Conservation (phyloP, 1,140 invertebrate genomes). For the Eumeta japonica region DNA sequence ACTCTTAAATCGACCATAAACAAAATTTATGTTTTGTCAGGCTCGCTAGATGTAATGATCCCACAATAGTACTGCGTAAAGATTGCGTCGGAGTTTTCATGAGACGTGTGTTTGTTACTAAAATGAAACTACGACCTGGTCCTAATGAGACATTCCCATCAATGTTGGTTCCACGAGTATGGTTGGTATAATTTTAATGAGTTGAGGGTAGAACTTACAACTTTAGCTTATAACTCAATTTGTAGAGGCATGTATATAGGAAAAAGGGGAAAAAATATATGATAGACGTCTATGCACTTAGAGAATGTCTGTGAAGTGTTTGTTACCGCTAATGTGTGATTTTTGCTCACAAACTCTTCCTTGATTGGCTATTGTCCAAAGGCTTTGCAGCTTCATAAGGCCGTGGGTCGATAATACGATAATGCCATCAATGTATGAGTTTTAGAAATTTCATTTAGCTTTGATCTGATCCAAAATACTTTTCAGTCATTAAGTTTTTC, state of each 20-base stretch:
- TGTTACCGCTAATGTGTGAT: neutral
- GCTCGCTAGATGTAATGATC: conserved; percentile 96
- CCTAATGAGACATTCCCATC: conserved; percentile 86
- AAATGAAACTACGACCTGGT: conserved; percentile 89
- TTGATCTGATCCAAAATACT: no score
- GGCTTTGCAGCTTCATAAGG: no score
- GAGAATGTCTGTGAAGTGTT: no score
- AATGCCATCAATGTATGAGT: no score
- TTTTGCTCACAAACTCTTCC: neutral
- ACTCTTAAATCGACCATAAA: neutral
- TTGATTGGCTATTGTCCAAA: no score
- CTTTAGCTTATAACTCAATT: no score
- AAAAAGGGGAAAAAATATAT: conserved; percentile 6
- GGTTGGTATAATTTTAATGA: conserved; percentile 78
- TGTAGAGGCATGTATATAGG: conserved; percentile 3
- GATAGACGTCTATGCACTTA: no score
- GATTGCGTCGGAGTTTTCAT: conserved; percentile 95
- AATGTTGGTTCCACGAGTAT: conserved; percentile 95
- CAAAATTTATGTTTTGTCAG: conserved; percentile 28
- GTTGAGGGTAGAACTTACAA: no score
- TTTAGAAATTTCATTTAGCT: no score
- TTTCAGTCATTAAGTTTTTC: no score
- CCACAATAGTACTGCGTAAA: conserved; percentile 76
- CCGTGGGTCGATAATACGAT: no score
- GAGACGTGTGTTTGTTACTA: conserved; percentile 94